Percentiles rank a stretch among this genome's conserved stretches.
phyloP scores from a whole-genome alignment of 2,113 vertebrate genomes.

The Porphyrio hochstetteri region DNA sequence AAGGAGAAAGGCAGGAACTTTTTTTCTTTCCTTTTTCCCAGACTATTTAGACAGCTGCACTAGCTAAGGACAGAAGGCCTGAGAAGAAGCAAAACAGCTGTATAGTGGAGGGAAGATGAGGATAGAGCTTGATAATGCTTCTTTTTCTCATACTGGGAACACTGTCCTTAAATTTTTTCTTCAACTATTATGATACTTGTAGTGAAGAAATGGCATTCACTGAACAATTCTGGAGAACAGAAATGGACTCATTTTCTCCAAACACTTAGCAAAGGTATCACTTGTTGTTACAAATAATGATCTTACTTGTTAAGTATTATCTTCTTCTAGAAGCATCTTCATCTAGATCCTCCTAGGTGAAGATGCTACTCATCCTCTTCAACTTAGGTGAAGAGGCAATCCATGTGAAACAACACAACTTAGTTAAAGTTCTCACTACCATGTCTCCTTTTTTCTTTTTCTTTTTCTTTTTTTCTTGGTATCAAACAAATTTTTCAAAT shows the following conservation, averaged over 20 bases:
- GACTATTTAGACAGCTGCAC: background rate
- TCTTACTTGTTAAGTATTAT: background rate
- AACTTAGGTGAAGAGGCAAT: background rate
- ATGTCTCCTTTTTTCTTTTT: background rate
- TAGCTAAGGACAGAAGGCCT: background rate
- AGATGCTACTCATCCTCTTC: background rate
- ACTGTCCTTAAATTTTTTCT: background rate
- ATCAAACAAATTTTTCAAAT: background rate
- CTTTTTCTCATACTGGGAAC: background rate
- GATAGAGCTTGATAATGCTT: background rate
- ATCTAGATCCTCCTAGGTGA: background rate
- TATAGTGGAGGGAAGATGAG: background rate
- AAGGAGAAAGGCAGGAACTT: background rate
- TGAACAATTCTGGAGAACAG: background rate
- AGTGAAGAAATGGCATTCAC: background rate
- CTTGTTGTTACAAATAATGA: background rate
- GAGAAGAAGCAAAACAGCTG: background rate
- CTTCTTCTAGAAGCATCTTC: background rate
- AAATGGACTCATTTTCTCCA: background rate
- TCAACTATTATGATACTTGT: background rate
- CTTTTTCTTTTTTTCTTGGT: accelerated
- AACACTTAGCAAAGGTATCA: background rate
- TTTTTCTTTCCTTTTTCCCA: background rate
- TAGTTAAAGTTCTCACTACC: background rate
- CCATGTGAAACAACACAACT: background rate